A percentile compares a stretch with the other conserved stretches of the same genome.
These are phyloP conservation scores for Euwallacea fornicatus DNA, from an alignment of 1,140 invertebrate species.

Conservation along the genomic window DNA sequence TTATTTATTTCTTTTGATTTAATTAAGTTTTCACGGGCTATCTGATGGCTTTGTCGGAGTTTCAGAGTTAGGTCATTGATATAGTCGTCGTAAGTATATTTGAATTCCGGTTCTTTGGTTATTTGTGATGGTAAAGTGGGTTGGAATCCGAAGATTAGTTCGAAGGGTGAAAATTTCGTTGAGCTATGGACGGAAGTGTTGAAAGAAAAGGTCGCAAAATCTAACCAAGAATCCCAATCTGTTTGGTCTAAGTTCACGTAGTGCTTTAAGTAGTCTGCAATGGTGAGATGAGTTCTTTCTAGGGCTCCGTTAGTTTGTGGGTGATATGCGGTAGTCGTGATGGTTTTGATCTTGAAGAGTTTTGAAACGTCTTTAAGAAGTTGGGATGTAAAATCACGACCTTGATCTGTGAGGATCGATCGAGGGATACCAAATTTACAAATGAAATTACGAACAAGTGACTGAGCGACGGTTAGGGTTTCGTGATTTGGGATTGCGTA, in stretches of 20 bases:
- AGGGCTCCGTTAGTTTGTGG: slow-evolving; percentile 50
- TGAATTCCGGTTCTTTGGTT: slow-evolving; percentile 36
- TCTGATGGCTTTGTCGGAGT: slow-evolving; percentile 44
- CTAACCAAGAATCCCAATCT: slow-evolving; percentile 52
- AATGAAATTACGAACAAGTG: slow-evolving; percentile 42
- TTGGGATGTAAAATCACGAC: slow-evolving; percentile 45
- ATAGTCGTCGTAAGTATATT: slow-evolving; percentile 49
- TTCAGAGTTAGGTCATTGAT: slow-evolving; percentile 43
- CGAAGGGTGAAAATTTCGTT: slow-evolving; percentile 45
- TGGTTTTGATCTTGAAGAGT: slow-evolving; percentile 45
- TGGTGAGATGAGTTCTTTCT: slow-evolving; percentile 50
- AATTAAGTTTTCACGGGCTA: slow-evolving; percentile 45
- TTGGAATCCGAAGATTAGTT: slow-evolving; percentile 45
- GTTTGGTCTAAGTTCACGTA: slow-evolving; percentile 50
- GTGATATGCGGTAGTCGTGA: slow-evolving; percentile 40
- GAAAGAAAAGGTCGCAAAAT: slow-evolving; percentile 51
- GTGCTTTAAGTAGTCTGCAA: slow-evolving; percentile 53
- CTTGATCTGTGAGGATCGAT: slow-evolving; percentile 47
- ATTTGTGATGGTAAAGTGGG: slow-evolving; percentile 41
- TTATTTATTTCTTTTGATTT: slow-evolving; percentile 45
- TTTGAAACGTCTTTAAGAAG: slow-evolving; percentile 46
- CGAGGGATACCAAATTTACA: slow-evolving; percentile 43
- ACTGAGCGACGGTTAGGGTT: slow-evolving; percentile 46
- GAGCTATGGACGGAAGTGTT: slow-evolving; percentile 47
- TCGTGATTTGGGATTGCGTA: slow-evolving; percentile 50